These are phyloP conservation scores for Mycetomoellerius zeteki DNA, from an alignment of 1,140 invertebrate genomes.

Conservation along the genomic window DNA sequence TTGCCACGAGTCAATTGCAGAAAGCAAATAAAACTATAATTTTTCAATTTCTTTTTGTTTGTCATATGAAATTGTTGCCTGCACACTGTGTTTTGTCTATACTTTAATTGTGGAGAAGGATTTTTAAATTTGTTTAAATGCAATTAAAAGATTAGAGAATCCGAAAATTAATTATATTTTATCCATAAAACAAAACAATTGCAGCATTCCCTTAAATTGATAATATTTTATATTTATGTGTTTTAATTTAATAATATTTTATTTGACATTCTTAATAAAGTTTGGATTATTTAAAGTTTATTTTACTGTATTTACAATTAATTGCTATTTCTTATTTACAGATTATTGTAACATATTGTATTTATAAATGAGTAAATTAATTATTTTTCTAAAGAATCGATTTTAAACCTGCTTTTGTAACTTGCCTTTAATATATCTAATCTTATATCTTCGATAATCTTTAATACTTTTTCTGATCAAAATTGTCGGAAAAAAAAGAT, in stretches of 20 bases:
- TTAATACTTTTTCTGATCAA: neutral
- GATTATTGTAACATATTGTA: neutral
- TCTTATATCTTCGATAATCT: neutral
- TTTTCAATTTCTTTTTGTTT: no score
- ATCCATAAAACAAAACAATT: no score
- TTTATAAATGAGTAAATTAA: neutral
- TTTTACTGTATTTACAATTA: slow-evolving; percentile 15
- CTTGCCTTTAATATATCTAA: neutral
- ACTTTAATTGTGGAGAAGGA: no score
- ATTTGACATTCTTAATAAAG: slow-evolving; percentile 7
- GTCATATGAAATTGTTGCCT: no score
- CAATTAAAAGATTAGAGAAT: no score
- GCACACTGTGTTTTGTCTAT: no score
- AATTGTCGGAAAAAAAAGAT: no score
- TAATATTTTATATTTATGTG: neutral
- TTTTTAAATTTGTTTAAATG: no score
- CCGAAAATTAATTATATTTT: no score
- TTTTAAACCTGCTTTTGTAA: neutral
- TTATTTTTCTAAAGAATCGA: neutral
- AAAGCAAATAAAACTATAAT: no score
- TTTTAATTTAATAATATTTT: neutral
- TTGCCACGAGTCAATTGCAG: no score
- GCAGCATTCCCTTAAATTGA: neutral
- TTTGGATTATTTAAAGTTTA: neutral
- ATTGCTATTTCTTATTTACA: slow-evolving; percentile 9